Base-by-base conservation (phyloP, 2,888 invertebrate species). In the Limnephilus rhombicus region DNA sequence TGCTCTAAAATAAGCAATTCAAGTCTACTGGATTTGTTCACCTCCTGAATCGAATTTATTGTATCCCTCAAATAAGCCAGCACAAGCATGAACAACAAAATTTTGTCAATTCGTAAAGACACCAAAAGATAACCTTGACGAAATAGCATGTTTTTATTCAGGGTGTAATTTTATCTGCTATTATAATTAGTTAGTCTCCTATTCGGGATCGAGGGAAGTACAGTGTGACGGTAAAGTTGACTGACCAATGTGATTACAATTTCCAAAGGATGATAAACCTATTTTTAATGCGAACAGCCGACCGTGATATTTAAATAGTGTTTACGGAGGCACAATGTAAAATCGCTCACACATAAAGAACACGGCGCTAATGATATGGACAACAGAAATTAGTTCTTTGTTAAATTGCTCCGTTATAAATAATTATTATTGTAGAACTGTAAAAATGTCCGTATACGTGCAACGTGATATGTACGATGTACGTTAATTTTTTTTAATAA, bases 201-300 rank as follows among this genome's bases (percentile, higher is more conserved):
- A 3, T 68, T 87, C 31, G 87, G 49, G 87, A 31, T 49, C 15
- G 53, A 53, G 87, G 29, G 88, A 80, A 89, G 37, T 89, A 89
- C 88, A 89, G 80, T 89, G 92, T 92, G 92, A 92, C 92, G 92
- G 92, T 80, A 82, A 89, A 92, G 90, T 90, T 92, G 85, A 90
- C 92, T 92, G 92, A 92, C 90, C 90, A 92, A 92, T 90, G 90
- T 90, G 92, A 92, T 90, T 89, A 92, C 92, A 92, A 90, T 89
- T 37, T 89, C 92, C 90, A 86, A 45, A 90, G 90, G 85, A 90
- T 90, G 92, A 86, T 90, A 92, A 90, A 90, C 86, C 81, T 90
- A 90, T 86, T 92, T 90, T 92, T 92, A 91, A 91, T 83, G 91
- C 45, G 89, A 68, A 89, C 91, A 91, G 80, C 91, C 89, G 85